Evolutionary conservation across 35 echinoderm and acorn worm genomes (phyloP), one percentile per base, ranked within the genome.

Genomic region (Apostichopus japonicus): DNA sequence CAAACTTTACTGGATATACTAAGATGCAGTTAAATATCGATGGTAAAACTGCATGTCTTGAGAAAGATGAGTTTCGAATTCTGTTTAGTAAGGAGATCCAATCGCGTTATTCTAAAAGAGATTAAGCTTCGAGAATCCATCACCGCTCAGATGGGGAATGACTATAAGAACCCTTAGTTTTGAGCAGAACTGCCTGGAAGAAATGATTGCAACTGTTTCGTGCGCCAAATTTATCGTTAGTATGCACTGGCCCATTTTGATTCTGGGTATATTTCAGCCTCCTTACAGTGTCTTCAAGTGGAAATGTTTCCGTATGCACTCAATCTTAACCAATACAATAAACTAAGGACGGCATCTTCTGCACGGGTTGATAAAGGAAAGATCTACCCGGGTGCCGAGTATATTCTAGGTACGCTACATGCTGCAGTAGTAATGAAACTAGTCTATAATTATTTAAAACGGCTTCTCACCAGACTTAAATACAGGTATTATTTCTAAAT

Each of bases 241-340:
- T 24, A 65, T 98, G 0, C 94, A 98, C 55, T 94, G 97, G 22
- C 93, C 97, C 19, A 71, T 93, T 4, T 77, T 98, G 4, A 65
- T 90, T 14, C 83, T 96, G 2, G 88, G 93, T 1, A 93, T 98
- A 86, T 98, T 98, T 80, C 88, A 96, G 7, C 91, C 90, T 7
- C 78, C 70, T 8, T 54, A 67, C 21, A 82, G 94, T 53, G 22
- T 94, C 24, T 44, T 98, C n/a, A n/a, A 0, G 19, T 98, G 14
- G 96, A 98, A 55, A 77, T 98, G 0, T 98, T 94, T 77, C 96
- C 96, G 0, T 98, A 93, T 80, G 96, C 96, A 4, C 23, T 98
- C 4, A 94, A 98, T 61, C 94, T 94, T 6, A 90, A 92, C 19
- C 17, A 95, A 22, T 96, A 98, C 91, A 95, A n/a, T n/a, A n/a